Evolutionary conservation across 2,888 invertebrate species (phyloP).

Genomic region (Theretra japonica): DNA sequence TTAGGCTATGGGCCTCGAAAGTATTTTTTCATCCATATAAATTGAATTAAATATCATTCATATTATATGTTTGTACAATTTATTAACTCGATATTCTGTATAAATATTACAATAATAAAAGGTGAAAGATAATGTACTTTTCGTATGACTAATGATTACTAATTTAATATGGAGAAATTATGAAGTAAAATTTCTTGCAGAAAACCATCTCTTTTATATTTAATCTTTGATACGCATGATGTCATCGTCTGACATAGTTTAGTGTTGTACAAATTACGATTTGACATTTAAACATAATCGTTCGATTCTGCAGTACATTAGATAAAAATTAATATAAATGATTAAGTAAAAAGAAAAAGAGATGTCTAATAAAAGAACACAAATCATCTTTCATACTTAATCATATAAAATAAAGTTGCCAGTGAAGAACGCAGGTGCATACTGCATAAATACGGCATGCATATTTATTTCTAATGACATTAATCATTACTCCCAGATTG

Average conservation of each 20-base stretch:
- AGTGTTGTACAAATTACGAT: slow-evolving; percentile 35
- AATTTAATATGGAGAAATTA: not conserved
- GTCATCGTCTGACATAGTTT: slow-evolving; percentile 46
- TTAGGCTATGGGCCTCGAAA: too few relatives aligned
- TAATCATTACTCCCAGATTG: too few relatives aligned
- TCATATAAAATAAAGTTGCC: not conserved
- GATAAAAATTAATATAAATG: too few relatives aligned
- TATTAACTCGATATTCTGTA: not conserved
- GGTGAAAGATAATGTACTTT: too few relatives aligned
- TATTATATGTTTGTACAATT: not conserved
- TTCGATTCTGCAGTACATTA: not conserved
- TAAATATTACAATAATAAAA: too few relatives aligned
- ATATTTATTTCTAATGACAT: too few relatives aligned
- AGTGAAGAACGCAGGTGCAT: not conserved
- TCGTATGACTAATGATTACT: too few relatives aligned
- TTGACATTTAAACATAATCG: not conserved
- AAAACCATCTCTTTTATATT: not conserved
- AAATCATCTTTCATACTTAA: not conserved
- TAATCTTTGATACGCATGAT: slow-evolving; percentile 51
- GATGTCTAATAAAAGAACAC: too few relatives aligned
- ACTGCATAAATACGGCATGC: not conserved
- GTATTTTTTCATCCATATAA: too few relatives aligned
- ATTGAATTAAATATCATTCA: not conserved
- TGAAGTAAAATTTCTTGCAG: not conserved
- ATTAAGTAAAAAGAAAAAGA: not conserved